These are phyloP conservation scores for Axinella damicornis DNA, from an alignment of 37 sponge, comb jelly and placozoan genomes.

Conservation along the genomic window DNA sequence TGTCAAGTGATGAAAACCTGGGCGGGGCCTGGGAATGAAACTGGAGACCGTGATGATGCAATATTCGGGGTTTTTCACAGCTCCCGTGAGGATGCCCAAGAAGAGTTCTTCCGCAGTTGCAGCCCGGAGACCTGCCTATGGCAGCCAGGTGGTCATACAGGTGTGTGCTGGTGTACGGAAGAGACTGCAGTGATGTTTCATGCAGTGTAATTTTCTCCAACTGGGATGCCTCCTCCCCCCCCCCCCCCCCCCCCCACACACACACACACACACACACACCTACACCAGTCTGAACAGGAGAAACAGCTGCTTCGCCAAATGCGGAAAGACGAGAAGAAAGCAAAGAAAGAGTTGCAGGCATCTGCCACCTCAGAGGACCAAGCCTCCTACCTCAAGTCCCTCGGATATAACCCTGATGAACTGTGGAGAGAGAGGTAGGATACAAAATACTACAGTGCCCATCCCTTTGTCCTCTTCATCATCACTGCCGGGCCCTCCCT, in stretches of 20 bases:
- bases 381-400: background rate
- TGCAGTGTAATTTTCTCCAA: no score
- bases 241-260: background rate
- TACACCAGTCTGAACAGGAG: conserved; percentile 82
- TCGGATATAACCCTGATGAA: conserved; percentile 76
- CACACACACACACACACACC: no score
- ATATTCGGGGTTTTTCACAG: background rate
- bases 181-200: no score
- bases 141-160: conserved; percentile 59
- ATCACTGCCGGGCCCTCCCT: background rate
- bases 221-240: no score
- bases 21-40: no score
- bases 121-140: conserved; percentile 13
- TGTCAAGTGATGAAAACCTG: no score
- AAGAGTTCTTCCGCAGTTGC: background rate
- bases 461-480: no score
- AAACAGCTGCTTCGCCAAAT: conserved; percentile 73
- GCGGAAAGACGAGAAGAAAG: conserved; percentile 87
- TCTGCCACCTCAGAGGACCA: conserved; percentile 20
- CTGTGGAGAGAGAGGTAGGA: conserved; percentile 69
- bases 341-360: conserved; percentile 28
- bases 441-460: background rate
- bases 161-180: background rate
- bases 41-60: no score
- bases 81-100: background rate